phyloP scores from a whole-genome alignment of 2,797 vertebrate species.

The Microtus agrestis region DNA sequence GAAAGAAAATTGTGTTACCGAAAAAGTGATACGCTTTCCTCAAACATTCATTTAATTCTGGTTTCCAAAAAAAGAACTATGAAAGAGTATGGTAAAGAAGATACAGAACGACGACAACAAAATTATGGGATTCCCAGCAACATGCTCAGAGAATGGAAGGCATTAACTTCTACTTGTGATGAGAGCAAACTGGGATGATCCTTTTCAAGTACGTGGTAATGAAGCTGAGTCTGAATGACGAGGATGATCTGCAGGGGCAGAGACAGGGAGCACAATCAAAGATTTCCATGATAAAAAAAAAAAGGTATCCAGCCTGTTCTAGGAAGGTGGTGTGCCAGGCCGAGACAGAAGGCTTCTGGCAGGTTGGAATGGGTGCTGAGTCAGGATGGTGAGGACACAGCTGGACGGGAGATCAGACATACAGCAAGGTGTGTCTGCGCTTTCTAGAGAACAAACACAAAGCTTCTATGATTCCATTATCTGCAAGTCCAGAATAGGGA shows the following conservation, averaged over 20 bases:
- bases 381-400: neutral
- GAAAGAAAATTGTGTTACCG: neutral
- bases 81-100: conserved; percentile 42
- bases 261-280: neutral
- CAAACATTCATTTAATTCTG: conserved; percentile 34
- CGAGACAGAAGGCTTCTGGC: neutral
- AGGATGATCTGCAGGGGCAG: neutral
- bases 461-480: neutral
- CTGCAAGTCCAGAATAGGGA: neutral
- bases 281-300: neutral
- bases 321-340: neutral
- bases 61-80: conserved; percentile 29
- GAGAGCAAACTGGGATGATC: neutral
- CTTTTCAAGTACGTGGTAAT: neutral
- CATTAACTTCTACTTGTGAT: neutral
- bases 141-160: neutral
- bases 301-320: neutral
- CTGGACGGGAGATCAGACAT: neutral
- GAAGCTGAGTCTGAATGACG: neutral
- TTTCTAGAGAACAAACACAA: neutral
- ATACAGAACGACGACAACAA: neutral
- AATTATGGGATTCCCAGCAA: neutral
- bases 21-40: neutral
- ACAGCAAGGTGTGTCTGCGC: neutral
- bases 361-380: neutral